These are phyloP conservation scores for Paramisgurnus dabryanus DNA, from an alignment of 2,113 vertebrate species.

Conservation along the genomic window DNA sequence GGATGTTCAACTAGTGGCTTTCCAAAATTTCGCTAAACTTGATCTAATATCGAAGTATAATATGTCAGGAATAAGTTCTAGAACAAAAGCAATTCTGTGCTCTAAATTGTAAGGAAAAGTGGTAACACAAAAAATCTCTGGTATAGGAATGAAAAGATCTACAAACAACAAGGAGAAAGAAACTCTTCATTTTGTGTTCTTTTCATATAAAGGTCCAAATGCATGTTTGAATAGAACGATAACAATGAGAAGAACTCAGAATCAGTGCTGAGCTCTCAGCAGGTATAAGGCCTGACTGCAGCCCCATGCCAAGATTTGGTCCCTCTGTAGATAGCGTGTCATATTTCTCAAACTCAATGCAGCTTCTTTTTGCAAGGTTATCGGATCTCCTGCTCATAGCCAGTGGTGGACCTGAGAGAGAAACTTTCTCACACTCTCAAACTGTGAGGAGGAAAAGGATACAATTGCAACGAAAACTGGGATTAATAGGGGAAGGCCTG, in stretches of 20 bases:
- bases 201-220: neutral
- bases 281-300: conserved; percentile 28
- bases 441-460: conserved; percentile 23
- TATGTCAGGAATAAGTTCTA: neutral
- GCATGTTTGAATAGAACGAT: conserved; percentile 23
- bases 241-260: conserved; percentile 36
- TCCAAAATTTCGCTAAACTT: neutral
- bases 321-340: conserved; percentile 57
- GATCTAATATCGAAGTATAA: conserved; percentile 20
- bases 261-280: conserved; percentile 38
- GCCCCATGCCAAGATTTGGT: conserved; percentile 38
- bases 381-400: conserved; percentile 41
- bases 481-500: neutral
- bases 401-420: conserved; percentile 23
- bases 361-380: conserved; percentile 51
- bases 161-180: neutral
- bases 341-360: conserved; percentile 65
- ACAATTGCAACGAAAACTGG: conserved; percentile 38
- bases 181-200: neutral
- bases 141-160: neutral
- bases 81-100: neutral
- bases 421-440: conserved; percentile 42
- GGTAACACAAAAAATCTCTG: neutral
- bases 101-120: too few species aligned
- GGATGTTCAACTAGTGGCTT: neutral